A percentile compares a stretch with the other conserved stretches of the same genome.
Conservation (phyloP, 2,113 vertebrate species). For the Poeciliopsis turrubarensis region DNA sequence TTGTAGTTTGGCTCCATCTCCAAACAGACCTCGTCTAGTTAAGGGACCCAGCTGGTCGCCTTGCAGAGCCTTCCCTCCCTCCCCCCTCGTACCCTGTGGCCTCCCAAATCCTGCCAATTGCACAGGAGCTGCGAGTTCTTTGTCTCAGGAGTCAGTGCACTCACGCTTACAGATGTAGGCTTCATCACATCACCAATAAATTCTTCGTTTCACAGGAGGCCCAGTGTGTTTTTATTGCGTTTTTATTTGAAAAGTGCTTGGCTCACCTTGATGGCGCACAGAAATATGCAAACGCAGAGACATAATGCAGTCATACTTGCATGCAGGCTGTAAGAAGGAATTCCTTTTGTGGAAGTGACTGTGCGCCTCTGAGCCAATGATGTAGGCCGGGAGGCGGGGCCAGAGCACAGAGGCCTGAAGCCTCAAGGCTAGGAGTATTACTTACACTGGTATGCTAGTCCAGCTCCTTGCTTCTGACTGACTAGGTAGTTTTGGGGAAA, state of each 20-base stretch:
- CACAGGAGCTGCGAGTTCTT: constrained; percentile 64
- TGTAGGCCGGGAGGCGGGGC: constrained; percentile 62
- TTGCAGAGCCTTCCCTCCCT: constrained; percentile 56
- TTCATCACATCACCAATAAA: constrained; percentile 13
- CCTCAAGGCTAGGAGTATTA: constrained; percentile 73
- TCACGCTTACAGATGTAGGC: not conserved
- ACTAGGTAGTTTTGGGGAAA: constrained; percentile 51
- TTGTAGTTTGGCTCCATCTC: constrained; percentile 77
- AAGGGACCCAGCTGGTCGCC: constrained; percentile 77
- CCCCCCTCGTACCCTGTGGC: constrained; percentile 67
- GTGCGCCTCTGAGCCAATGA: constrained; percentile 70
- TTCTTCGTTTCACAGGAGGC: not conserved
- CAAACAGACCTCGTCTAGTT: constrained; percentile 79
- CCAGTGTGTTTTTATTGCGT: not conserved
- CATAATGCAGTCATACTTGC: constrained; percentile 63
- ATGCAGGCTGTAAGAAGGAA: constrained; percentile 79
- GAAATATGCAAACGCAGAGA: constrained; percentile 34
- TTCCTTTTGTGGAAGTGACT: constrained; percentile 86
- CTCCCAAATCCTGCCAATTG: constrained; percentile 63
- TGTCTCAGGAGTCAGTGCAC: constrained; percentile 49
- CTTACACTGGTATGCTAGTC: constrained; percentile 77
- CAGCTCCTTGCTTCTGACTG: constrained; percentile 48
- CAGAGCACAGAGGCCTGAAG: constrained; percentile 64
- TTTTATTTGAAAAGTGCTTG: not conserved
- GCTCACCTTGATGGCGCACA: constrained; percentile 40